A percentile compares a stretch with the other conserved stretches of the same genome.
These are phyloP conservation scores for Dasyornis broadbenti DNA, from an alignment of 2,113 vertebrate genomes.

Conservation along the genomic window DNA sequence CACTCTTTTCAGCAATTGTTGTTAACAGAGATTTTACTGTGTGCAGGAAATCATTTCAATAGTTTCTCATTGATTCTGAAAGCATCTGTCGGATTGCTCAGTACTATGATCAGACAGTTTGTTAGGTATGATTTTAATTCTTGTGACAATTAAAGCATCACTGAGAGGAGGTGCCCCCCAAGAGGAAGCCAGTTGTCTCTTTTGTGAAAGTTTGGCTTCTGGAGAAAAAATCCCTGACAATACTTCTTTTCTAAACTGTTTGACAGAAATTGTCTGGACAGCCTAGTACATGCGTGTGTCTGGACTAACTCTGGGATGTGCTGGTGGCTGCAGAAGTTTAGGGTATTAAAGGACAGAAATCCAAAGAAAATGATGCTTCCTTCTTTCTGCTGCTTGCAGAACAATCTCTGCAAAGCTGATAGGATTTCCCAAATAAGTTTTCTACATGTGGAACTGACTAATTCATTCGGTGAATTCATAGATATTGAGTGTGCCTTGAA, in stretches of 20 bases:
- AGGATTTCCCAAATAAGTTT: neutral
- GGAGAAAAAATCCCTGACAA: rapidly evolving
- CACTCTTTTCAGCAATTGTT: neutral
- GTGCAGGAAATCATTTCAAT: rapidly evolving
- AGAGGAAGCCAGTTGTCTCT: neutral
- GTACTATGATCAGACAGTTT: neutral
- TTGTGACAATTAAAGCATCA: neutral
- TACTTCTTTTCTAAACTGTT: neutral
- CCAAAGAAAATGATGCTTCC: neutral
- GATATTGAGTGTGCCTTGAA: neutral
- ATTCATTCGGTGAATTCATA: neutral
- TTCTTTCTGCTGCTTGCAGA: neutral
- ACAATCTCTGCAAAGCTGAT: neutral
- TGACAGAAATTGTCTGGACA: neutral
- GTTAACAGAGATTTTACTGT: neutral
- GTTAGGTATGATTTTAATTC: neutral
- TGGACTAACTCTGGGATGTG: neutral
- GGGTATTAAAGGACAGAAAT: neutral
- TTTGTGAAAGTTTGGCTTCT: neutral
- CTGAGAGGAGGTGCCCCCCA: neutral
- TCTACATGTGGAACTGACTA: neutral
- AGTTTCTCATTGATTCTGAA: neutral
- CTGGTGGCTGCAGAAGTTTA: neutral
- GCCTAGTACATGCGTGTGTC: rapidly evolving
- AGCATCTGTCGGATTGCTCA: neutral